phyloP scores from a whole-genome alignment of 2,888 invertebrate species.

The Nymphalis urticae region DNA sequence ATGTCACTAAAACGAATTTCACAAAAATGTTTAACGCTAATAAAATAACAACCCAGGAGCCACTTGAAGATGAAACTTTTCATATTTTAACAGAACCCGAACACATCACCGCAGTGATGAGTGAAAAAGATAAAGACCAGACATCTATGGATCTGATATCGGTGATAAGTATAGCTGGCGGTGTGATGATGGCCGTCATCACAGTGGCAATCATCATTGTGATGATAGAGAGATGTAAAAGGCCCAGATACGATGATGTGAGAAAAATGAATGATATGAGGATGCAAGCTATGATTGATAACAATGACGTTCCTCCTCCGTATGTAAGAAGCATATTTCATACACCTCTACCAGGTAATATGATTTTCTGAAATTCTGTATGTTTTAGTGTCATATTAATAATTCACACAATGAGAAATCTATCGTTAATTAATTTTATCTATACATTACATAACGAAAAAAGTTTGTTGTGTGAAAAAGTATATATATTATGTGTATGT shows the following conservation, averaged over 20 bases:
- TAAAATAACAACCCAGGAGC: constrained; percentile 60
- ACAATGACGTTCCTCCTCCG: constrained; percentile 71
- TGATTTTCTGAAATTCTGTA: too few species aligned
- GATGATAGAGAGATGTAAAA: constrained; percentile 72
- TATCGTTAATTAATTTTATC: too few species aligned
- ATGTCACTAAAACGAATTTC: constrained; percentile 39
- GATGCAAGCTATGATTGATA: constrained; percentile 74
- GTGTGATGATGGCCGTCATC: constrained; percentile 77
- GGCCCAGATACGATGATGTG: constrained; percentile 67
- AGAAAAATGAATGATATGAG: constrained; percentile 72
- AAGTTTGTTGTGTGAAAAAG: too few species aligned
- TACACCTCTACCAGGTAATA: constrained; percentile 79
- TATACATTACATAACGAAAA: too few species aligned
- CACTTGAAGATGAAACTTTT: constrained; percentile 69
- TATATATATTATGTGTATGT: too few species aligned
- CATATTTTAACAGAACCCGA: constrained; percentile 81
- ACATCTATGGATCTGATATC: constrained; percentile 72
- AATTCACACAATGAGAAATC: too few species aligned
- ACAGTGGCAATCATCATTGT: constrained; percentile 76
- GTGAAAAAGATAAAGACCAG: constrained; percentile 66
- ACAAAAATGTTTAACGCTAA: constrained; percentile 47
- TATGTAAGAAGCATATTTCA: constrained; percentile 81
- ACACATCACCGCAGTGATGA: constrained; percentile 78
- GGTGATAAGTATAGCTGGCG: constrained; percentile 77
- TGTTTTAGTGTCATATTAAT: too few species aligned